A percentile compares a stretch with the other conserved stretches of the same genome.
Conservation (phyloP, 2,888 invertebrate species). For the Ophion obscuratus region DNA sequence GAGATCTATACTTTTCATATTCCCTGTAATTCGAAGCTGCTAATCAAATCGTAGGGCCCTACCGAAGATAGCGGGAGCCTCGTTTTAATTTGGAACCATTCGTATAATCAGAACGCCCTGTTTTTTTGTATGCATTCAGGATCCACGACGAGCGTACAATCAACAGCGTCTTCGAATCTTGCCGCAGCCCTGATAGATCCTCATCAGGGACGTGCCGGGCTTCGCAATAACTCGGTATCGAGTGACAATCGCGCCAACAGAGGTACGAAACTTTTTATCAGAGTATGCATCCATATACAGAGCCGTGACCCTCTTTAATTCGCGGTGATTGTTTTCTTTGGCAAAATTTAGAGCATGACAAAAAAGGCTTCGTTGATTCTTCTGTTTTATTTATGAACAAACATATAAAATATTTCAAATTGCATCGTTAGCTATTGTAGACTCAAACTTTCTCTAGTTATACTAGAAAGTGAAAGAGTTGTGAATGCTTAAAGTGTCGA, state of each 20-base stretch:
- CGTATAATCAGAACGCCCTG: not conserved
- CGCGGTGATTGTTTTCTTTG: not conserved
- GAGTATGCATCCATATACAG: not conserved
- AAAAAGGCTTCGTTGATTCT: not conserved
- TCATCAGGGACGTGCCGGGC: slow-evolving; percentile 83
- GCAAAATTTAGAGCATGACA: not conserved
- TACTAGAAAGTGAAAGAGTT: not conserved
- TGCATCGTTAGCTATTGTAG: not conserved
- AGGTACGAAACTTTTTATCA: slow-evolving; percentile 73
- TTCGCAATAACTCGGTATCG: slow-evolving; percentile 79
- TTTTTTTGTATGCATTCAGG: slow-evolving; percentile 70
- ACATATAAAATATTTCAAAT: no score
- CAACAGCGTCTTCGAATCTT: slow-evolving; percentile 85
- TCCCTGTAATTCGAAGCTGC: no score
- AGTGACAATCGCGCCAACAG: slow-evolving; percentile 82
- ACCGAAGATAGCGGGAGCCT: not conserved
- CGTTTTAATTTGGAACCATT: not conserved
- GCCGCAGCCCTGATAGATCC: slow-evolving; percentile 87
- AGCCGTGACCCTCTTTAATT: not conserved
- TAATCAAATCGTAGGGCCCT: no score
- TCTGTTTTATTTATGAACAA: no score
- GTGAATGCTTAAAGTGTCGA: not conserved
- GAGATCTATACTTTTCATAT: no score
- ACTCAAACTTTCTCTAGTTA: not conserved
- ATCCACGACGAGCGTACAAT: slow-evolving; percentile 82